Evolutionary conservation across 2,888 invertebrate species (phyloP).

Genomic region (Macrosiphum euphorbiae): DNA sequence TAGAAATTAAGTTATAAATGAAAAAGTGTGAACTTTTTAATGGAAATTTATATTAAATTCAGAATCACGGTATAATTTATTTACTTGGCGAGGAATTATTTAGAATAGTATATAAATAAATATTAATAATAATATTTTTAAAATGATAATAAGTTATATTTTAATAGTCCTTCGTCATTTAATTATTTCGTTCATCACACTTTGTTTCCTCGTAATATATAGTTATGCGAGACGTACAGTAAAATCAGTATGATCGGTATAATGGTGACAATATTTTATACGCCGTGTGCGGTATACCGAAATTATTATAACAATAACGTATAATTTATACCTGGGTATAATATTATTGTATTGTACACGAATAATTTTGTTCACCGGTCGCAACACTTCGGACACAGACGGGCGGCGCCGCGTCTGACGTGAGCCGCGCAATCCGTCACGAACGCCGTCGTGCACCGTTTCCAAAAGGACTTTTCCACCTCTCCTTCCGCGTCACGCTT

Average conservation of each 20-base stretch:
- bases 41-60: no score
- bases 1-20: no score
- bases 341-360: background rate
- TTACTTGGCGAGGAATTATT: no score
- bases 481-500: background rate
- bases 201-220: no score
- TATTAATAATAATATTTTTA: no score
- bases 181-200: no score
- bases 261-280: background rate
- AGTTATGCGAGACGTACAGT: background rate
- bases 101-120: no score
- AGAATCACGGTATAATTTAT: no score
- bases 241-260: background rate
- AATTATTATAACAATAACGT: background rate
- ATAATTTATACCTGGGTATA: background rate
- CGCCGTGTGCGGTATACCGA: background rate
- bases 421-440: background rate
- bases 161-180: no score
- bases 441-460: background rate
- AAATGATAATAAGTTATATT: no score
- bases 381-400: background rate
- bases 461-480: background rate
- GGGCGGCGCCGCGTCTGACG: background rate
- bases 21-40: no score
- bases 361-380: background rate